phyloP scores from a whole-genome alignment of 2,888 invertebrate genomes.

The Cerastis rubricosa region DNA sequence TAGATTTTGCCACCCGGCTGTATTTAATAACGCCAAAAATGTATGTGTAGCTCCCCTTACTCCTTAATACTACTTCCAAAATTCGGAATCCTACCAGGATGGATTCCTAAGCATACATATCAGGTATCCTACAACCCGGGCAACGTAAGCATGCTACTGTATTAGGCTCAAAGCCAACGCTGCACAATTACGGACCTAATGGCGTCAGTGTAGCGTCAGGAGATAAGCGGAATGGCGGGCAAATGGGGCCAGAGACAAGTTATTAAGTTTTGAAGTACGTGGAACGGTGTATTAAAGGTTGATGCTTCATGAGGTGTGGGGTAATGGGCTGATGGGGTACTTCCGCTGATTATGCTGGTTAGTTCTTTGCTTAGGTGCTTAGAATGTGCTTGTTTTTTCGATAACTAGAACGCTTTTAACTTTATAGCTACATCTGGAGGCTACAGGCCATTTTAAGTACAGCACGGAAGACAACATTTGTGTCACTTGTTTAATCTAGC shows the following conservation, averaged over 20 bases:
- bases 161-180: conserved; percentile 80
- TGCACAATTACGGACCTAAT: conserved; percentile 75
- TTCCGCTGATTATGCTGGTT: conserved; percentile 7
- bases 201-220: conserved; percentile 64
- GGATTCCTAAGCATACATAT: conserved; percentile 55
- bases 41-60: not conserved
- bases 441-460: too few relatives aligned
- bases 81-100: conserved; percentile 34
- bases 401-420: too few relatives aligned
- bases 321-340: conserved; percentile 6
- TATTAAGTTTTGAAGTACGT: conserved; percentile 49
- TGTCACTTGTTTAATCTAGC: too few relatives aligned
- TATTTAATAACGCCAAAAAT: not conserved
- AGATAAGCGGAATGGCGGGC: conserved; percentile 57
- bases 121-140: conserved; percentile 47
- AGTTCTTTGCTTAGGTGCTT: not conserved
- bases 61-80: conserved; percentile 8
- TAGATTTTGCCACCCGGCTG: not conserved
- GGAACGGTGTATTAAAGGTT: conserved; percentile 38
- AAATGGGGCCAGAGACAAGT: conserved; percentile 54
- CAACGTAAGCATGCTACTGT: conserved; percentile 65
- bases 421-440: too few relatives aligned
- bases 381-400: not conserved
- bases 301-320: conserved; percentile 1
- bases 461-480: too few relatives aligned